phyloP scores from a whole-genome alignment of 2,888 invertebrate species.

The Rotaria magnacalcarata region DNA sequence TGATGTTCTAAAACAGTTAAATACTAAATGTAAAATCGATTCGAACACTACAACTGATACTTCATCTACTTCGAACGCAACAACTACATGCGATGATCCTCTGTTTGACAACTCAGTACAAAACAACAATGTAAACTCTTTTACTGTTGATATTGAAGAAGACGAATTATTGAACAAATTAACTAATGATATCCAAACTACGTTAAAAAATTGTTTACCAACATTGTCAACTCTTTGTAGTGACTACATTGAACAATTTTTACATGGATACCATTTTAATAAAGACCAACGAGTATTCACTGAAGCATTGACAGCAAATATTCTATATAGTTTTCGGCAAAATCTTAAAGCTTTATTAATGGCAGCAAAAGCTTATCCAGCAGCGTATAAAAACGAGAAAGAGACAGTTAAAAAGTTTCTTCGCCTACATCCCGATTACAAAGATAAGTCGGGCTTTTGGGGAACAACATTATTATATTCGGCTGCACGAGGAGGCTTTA shows the following conservation, averaged over 20 bases:
- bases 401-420: neutral
- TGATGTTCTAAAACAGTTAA: neutral
- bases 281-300: neutral
- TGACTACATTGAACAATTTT: neutral
- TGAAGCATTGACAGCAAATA: neutral
- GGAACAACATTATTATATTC: slow-evolving; percentile 5
- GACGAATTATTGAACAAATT: neutral
- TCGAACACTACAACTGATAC: neutral
- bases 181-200: neutral
- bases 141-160: slow-evolving; percentile 4
- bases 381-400: neutral
- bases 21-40: neutral
- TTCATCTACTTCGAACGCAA: neutral
- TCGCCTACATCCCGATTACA: neutral
- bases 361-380: neutral
- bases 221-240: neutral
- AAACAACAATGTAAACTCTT: neutral
- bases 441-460: slow-evolving; percentile 16
- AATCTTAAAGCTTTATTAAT: neutral
- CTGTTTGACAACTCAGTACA: neutral
- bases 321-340: neutral
- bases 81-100: neutral
- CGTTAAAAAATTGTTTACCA: neutral
- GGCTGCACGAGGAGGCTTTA: neutral
- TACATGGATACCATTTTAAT: slow-evolving; percentile 1